phyloP scores from a whole-genome alignment of 2,888 invertebrate species.

The Catocala sponsa region DNA sequence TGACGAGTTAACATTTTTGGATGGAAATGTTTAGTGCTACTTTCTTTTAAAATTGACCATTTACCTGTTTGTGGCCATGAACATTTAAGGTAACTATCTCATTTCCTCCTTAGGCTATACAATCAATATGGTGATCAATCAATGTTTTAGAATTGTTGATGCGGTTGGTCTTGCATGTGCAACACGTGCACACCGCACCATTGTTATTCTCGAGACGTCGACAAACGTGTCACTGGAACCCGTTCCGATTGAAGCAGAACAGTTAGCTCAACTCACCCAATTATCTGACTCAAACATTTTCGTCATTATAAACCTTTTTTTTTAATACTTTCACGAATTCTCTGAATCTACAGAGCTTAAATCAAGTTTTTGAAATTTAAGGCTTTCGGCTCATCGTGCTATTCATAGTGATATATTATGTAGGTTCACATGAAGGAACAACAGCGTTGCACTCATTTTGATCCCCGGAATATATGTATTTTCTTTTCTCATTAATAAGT shows the following conservation, averaged over 20 bases:
- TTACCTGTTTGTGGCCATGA: no score
- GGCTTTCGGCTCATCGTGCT: no score
- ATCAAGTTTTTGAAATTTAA: no score
- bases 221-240: conserved; percentile 28
- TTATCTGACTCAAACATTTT: conserved; percentile 8
- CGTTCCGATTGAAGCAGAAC: conserved; percentile 30
- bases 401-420: no score
- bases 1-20: not conserved
- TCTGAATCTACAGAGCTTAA: no score
- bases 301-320: not conserved
- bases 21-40: not conserved
- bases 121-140: not conserved
- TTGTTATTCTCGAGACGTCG: conserved; percentile 35
- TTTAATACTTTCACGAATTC: not conserved
- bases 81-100: not conserved
- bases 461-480: no score
- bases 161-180: conserved; percentile 20
- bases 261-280: conserved; percentile 27
- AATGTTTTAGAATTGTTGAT: conserved; percentile 1
- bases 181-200: conserved; percentile 21
- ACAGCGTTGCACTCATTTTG: no score
- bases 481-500: no score
- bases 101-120: not conserved
- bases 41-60: not conserved
- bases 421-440: no score